Conservation (phyloP, 2,797 vertebrate species). For the Acipenser oxyrinchus region DNA sequence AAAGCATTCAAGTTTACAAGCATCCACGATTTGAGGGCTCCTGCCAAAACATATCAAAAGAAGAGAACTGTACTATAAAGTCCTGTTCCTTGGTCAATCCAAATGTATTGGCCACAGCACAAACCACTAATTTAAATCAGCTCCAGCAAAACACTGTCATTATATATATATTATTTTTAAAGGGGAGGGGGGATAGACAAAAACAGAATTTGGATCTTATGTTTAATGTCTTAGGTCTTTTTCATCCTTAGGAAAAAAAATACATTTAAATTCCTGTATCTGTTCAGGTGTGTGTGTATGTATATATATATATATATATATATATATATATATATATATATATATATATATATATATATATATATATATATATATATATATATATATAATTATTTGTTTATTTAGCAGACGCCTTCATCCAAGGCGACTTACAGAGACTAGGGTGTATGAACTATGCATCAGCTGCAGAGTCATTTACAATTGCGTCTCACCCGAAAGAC, state of each 20-base stretch:
- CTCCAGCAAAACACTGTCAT: constrained; percentile 57
- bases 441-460: too few relatives aligned
- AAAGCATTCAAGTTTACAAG: constrained; percentile 57
- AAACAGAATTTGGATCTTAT: constrained; percentile 53
- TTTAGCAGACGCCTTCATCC: too few relatives aligned
- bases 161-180: too few relatives aligned
- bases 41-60: constrained; percentile 67
- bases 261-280: constrained; percentile 22
- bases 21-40: constrained; percentile 47
- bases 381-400: too few relatives aligned
- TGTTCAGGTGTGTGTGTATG: not conserved
- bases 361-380: not conserved
- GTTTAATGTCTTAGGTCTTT: constrained; percentile 33
- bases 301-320: too few relatives aligned
- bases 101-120: constrained; percentile 61
- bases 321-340: too few relatives aligned
- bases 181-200: constrained; percentile 29
- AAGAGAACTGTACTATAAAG: constrained; percentile 58
- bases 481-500: too few relatives aligned
- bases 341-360: too few relatives aligned
- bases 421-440: too few relatives aligned
- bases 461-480: too few relatives aligned
- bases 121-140: constrained; percentile 74
- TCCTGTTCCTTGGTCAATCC: constrained; percentile 64
- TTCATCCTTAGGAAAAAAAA: constrained; percentile 34